Base-by-base conservation (phyloP, 1,140 invertebrate genomes). In the Brachionus paranguensis region DNA sequence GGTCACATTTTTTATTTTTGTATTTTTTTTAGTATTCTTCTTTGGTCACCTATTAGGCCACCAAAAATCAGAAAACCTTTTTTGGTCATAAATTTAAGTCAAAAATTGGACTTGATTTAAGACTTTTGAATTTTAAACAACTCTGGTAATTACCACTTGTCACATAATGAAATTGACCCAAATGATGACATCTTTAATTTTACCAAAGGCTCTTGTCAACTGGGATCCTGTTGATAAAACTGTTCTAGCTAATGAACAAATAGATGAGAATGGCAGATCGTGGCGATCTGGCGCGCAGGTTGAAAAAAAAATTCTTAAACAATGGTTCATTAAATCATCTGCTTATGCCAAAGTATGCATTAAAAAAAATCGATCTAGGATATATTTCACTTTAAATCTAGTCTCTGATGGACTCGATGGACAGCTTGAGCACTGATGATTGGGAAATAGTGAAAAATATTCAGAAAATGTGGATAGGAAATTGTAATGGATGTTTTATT, bases 161-260 rank as follows among this genome's bases (percentile, higher is more conserved):
- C 33, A 37, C 11, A 50, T 50, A 1, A 50, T 50, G 12, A 14
- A 50, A 50, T 14, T 0, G n/a, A 50, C 5, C n/a, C 33, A 37
- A 14, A 14, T 41, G 11, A 41, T 65, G 3, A 10, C 53, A 68
- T 20, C 17, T 12, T 74, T 14, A 8, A 47, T 76, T 76, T 83
- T 60, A 41, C 33, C 68, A 85, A 47, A 47, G 92, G 93, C 94
- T 17, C 90, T 93, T 85, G 97, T 99, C 0, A 98, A 99, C 90
- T 99, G 97, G 97, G 98, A 99, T 92, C 98, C 98, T 0, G 91
- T 99, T 1, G 98, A 99, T 90, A 89, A 95, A 88, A 99, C 98
- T 12, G 98, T 99, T 5, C 89, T 99, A 81, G 98, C 98, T 17
- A 94, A 98, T 91, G 98, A 99, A 89, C 98, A 99, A 86, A 95